phyloP scores from a whole-genome alignment of 2,888 invertebrate species.

The Tenthredo scrophulariae region DNA sequence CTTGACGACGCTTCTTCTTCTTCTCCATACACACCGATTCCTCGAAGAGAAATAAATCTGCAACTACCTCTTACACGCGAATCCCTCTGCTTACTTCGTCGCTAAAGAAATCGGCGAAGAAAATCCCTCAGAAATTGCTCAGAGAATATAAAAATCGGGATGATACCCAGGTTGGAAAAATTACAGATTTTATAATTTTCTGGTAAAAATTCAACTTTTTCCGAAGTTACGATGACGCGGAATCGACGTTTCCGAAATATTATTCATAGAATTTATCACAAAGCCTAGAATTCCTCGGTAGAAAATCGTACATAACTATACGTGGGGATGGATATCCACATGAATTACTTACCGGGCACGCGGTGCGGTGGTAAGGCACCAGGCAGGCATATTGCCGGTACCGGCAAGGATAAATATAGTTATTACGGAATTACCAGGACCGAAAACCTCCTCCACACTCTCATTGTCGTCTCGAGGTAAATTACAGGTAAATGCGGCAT shows the following conservation, averaged over 20 bases:
- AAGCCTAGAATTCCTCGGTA: background rate
- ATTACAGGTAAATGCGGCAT: conserved; percentile 58
- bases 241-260: background rate
- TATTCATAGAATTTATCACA: background rate
- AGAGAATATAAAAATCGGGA: too few relatives aligned
- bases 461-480: conserved; percentile 59
- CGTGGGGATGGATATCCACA: background rate
- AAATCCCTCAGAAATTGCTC: too few relatives aligned
- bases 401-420: conserved; percentile 57
- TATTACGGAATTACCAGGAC: conserved; percentile 59
- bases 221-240: too few relatives aligned
- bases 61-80: too few relatives aligned
- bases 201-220: too few relatives aligned
- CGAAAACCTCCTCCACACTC: conserved; percentile 58
- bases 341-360: conserved; percentile 59
- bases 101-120: too few relatives aligned
- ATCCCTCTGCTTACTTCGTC: too few relatives aligned
- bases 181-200: too few relatives aligned
- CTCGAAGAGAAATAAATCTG: background rate
- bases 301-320: background rate
- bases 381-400: conserved; percentile 21
- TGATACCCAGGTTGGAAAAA: too few relatives aligned
- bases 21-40: conserved; percentile 39
- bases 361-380: conserved; percentile 52
- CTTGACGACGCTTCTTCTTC: conserved; percentile 62